Evolutionary conservation across 2,113 vertebrate species (phyloP).

Genomic region (Vulpes ferrilata): DNA sequence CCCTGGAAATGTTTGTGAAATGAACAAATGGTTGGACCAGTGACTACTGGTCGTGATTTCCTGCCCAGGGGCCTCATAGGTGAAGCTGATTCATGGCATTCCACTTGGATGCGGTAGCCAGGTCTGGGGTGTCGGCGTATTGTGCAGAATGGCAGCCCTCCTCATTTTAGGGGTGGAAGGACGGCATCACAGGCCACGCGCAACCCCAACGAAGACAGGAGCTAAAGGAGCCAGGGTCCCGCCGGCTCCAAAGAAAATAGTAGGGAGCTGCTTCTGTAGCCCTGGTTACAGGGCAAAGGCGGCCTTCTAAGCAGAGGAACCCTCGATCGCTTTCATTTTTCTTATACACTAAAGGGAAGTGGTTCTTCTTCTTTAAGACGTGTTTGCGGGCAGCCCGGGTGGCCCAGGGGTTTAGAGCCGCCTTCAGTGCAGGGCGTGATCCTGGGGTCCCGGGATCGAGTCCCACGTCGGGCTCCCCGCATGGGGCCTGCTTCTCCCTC

Average conservation of each 20-base stretch:
- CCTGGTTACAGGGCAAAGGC: not conserved
- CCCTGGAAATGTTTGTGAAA: slow-evolving; percentile 1
- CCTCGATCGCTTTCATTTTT: not conserved
- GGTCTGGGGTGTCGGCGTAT: not conserved
- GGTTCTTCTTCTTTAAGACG: not conserved
- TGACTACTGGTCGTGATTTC: not conserved
- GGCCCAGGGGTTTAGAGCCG: too few relatives aligned
- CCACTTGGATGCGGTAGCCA: not conserved
- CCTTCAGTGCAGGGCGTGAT: too few relatives aligned
- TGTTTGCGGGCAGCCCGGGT: too few relatives aligned
- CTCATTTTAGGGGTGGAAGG: not conserved
- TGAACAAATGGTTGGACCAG: slow-evolving; percentile 53
- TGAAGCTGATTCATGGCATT: not conserved
- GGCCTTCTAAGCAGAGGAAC: not conserved
- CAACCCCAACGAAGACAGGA: not conserved
- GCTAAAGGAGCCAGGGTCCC: not conserved
- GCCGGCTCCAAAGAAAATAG: not conserved
- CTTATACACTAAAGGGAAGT: not conserved
- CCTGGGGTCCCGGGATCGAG: too few relatives aligned
- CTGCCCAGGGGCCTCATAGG: not conserved
- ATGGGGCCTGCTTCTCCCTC: too few relatives aligned
- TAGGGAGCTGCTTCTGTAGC: not conserved
- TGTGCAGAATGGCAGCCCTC: not conserved
- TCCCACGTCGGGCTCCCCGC: too few relatives aligned
- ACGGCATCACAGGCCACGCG: accelerated